Evolutionary conservation across 2,113 vertebrate species (phyloP).

Genomic region (Catagonus wagneri): DNA sequence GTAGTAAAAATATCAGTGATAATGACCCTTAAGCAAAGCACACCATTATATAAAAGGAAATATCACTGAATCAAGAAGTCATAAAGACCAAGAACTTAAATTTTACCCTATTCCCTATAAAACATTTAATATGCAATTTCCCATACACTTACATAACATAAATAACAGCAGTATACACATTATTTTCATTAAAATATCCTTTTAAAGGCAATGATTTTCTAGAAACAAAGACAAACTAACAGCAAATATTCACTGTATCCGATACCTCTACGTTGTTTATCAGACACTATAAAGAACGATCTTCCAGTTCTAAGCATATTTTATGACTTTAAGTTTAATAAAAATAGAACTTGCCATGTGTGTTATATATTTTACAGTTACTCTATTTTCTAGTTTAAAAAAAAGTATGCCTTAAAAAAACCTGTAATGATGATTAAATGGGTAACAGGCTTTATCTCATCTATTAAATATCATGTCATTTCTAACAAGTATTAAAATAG

Average conservation of each 20-base stretch:
- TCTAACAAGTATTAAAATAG: slow-evolving; percentile 32
- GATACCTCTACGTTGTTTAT: not conserved
- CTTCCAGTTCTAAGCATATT: slow-evolving; percentile 23
- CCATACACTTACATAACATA: not conserved
- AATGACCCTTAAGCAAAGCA: slow-evolving; percentile 34
- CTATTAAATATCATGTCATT: not conserved
- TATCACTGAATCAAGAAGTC: not conserved
- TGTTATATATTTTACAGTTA: not conserved
- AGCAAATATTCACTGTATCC: slow-evolving; percentile 2
- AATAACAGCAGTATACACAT: not conserved
- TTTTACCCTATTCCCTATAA: slow-evolving; percentile 4
- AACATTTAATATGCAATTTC: slow-evolving; percentile 31
- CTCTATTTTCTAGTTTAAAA: slow-evolving; percentile 11
- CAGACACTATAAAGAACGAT: not conserved
- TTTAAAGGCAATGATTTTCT: slow-evolving; percentile 34
- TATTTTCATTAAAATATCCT: slow-evolving; percentile 13
- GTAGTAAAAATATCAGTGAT: not conserved
- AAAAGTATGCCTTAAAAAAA: not conserved
- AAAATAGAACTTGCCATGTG: not conserved
- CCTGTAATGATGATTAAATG: slow-evolving; percentile 19
- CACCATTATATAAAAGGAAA: slow-evolving; percentile 15
- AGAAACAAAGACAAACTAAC: slow-evolving; percentile 27
- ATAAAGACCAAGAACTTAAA: slow-evolving; percentile 49
- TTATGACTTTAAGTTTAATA: slow-evolving; percentile 35
- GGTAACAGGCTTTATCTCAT: slow-evolving; percentile 26